Percentiles rank a stretch among this genome's conserved stretches.
Evolutionary conservation across 2,888 invertebrate genomes (phyloP).

Genomic region (Chalcis sispes): DNA sequence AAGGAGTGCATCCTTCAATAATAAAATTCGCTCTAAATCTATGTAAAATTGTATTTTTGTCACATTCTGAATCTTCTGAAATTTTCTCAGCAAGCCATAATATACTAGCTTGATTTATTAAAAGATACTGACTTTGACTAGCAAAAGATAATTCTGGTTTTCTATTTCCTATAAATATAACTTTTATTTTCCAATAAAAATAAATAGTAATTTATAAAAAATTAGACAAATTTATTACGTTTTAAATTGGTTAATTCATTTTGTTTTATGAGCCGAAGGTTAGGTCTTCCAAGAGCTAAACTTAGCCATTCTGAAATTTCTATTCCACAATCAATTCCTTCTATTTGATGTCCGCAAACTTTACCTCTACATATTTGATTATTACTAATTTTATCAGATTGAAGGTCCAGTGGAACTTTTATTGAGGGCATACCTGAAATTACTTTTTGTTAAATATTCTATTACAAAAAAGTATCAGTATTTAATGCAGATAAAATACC

Average conservation of each 20-base stretch:
- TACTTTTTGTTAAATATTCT: conserved; percentile 3
- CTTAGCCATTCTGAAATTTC: conserved; percentile 89
- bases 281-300: conserved; percentile 82
- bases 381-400: conserved; percentile 65
- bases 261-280: conserved; percentile 84
- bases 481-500: conserved; percentile 74
- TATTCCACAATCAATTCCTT: conserved; percentile 90
- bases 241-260: conserved; percentile 60
- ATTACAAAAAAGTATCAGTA: not conserved
- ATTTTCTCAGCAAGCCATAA: conserved; percentile 82
- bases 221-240: conserved; percentile 44
- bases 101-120: conserved; percentile 88
- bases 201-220: conserved; percentile 27
- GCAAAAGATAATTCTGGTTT: conserved; percentile 80
- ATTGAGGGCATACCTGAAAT: conserved; percentile 78
- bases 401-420: conserved; percentile 77
- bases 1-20: conserved; percentile 83
- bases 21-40: conserved; percentile 96
- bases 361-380: conserved; percentile 84
- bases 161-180: conserved; percentile 59
- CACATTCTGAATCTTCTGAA: conserved; percentile 74
- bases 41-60: conserved; percentile 81
- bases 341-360: conserved; percentile 89
- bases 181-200: conserved; percentile 38
- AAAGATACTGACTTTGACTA: conserved; percentile 91